These are phyloP conservation scores for Brenthis ino DNA, from an alignment of 2,888 invertebrate species.

Conservation along the genomic window DNA sequence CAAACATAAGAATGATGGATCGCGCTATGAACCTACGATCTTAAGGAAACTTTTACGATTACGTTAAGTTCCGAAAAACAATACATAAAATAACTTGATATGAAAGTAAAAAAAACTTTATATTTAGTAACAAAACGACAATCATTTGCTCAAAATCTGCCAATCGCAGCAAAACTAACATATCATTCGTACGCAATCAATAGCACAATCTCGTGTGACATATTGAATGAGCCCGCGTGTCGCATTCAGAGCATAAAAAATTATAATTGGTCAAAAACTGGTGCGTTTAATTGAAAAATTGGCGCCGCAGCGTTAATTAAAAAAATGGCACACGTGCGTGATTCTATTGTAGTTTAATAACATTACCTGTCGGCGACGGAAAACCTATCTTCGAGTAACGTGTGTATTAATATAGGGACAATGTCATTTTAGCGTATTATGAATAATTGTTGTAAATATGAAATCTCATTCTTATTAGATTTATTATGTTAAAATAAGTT, in stretches of 20 bases:
- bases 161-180: neutral
- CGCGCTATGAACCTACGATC: neutral
- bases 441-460: too few species aligned
- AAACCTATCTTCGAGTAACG: too few species aligned
- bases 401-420: too few species aligned
- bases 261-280: conserved; percentile 39
- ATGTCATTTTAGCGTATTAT: too few species aligned
- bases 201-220: conserved; percentile 21
- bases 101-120: too few species aligned
- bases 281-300: conserved; percentile 34
- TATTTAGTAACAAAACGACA: too few species aligned
- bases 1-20: conserved; percentile 15
- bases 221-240: conserved; percentile 27
- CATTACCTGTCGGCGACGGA: too few species aligned
- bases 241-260: conserved; percentile 39
- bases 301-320: conserved; percentile 28
- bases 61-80: neutral
- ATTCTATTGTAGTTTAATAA: conserved; percentile 20
- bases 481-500: too few species aligned
- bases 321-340: conserved; percentile 13
- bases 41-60: neutral
- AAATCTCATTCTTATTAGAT: too few species aligned
- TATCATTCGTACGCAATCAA: neutral
- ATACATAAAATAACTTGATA: too few species aligned
- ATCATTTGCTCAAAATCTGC: too few species aligned